Evolutionary conservation across 2,113 vertebrate species (phyloP).

Genomic region (Malurus cyaneus): DNA sequence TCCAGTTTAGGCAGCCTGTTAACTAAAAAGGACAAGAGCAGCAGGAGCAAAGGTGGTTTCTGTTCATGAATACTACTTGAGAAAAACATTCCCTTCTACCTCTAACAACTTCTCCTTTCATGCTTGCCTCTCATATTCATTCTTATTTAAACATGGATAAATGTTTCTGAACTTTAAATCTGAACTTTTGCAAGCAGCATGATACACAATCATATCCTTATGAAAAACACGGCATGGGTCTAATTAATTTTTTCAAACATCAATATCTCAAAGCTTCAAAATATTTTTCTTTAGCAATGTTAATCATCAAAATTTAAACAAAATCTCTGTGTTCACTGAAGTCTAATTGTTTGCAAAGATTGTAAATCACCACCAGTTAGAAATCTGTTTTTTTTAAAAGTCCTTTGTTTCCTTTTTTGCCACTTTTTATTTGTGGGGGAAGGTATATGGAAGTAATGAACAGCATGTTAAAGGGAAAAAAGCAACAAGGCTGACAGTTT

Average conservation of each 20-base stretch:
- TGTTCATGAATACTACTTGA: background rate
- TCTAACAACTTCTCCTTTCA: background rate
- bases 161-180: background rate
- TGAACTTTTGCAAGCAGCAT: background rate
- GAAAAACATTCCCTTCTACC: background rate
- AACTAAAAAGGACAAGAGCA: background rate
- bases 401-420: background rate
- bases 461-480: background rate
- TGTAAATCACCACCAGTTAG: background rate
- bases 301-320: background rate
- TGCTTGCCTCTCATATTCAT: background rate
- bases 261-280: background rate
- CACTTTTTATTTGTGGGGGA: slow-evolving; percentile 5
- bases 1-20: background rate
- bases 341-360: background rate
- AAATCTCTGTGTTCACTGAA: background rate
- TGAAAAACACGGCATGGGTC: background rate
- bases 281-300: slow-evolving; percentile 2
- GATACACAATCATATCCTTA: background rate
- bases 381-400: background rate
- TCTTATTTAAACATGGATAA: background rate
- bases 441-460: slow-evolving; percentile 55
- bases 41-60: background rate
- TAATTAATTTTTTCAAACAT: slow-evolving; percentile 25
- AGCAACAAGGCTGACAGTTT: background rate